Conservation (phyloP, 2,888 invertebrate species). For the Melanotus villosus region DNA sequence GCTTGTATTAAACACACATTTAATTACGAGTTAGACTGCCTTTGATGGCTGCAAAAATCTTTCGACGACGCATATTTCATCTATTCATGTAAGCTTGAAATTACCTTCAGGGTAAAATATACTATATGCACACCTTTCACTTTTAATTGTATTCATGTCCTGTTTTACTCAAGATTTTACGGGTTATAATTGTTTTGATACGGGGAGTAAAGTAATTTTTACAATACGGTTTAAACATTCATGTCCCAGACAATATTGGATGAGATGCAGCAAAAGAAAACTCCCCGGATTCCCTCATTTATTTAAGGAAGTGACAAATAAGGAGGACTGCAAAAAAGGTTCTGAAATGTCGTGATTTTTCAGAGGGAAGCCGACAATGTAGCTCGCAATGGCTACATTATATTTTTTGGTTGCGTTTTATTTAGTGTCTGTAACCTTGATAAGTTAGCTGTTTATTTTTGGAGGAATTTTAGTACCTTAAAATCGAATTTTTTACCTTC, state of each 20-base stretch:
- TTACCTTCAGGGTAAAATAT: constrained; percentile 4
- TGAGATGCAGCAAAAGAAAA: constrained; percentile 8
- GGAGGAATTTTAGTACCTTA: neutral
- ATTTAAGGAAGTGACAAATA: constrained; percentile 30
- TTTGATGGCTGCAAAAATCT: neutral
- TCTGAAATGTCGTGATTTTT: constrained; percentile 39
- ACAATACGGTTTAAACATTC: neutral
- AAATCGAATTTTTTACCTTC: neutral
- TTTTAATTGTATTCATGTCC: neutral
- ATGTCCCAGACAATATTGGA: neutral
- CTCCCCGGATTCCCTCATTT: constrained; percentile 25
- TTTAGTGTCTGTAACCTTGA: constrained; percentile 19
- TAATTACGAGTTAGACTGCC: neutral
- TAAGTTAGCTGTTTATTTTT: too few species aligned
- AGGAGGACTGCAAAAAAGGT: constrained; percentile 31
- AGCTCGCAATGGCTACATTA: constrained; percentile 33
- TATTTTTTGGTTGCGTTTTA: constrained; percentile 26
- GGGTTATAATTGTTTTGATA: too few species aligned
- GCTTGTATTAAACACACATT: neutral
- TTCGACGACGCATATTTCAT: neutral
- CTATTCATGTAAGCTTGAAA: neutral
- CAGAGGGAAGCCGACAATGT: constrained; percentile 34
- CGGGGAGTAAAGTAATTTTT: neutral
- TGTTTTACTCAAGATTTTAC: too few species aligned
- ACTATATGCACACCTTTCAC: constrained; percentile 18